Base-by-base conservation (phyloP, 2,113 vertebrate species). In the Redunca redunca region DNA sequence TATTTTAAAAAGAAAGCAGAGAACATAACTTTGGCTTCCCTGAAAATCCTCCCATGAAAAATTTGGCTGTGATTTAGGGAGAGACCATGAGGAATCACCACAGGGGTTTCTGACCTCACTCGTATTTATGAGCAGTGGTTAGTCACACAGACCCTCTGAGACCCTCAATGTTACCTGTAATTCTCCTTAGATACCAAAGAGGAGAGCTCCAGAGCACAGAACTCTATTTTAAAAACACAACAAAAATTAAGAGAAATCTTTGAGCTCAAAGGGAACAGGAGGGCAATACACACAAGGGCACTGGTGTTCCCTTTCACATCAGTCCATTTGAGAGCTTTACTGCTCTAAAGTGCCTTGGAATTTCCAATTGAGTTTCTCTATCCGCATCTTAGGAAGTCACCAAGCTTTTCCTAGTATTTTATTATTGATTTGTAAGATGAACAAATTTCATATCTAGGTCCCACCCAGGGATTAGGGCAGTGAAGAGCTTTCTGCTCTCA, bases 1-100 rank as follows among this genome's bases (percentile, higher is more conserved):
- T 97, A 98, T 97, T 98, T 98, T 98, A 74, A 95, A 97, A 98
- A 98, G 94, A 98, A 98, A 98, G 85, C 62, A 94, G 96, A 97
- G 95, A 98, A 97, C 90, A 97, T 95, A 98, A 96, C 93, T 98
- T 98, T 50, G 0, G 71, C 92, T 98, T 98, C 96, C 95, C 98
- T 98, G 92, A 89, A 96, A 97, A 92, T 96, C 91, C 94, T 98
- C 94, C 82, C 91, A 94, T 97, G 46, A 98, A 97, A 95, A 26
- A 97, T 95, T 96, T 93, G 93, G 60, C 82, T 97, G 81, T 98
- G 96, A 98, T 98, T 98, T 98, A 97, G 93, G 64, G 52, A 92
- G 89, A 96, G 26, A 3, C 67, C 60, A 84, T 57, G 86, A 80
- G 87, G 90, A 98, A 88, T 83, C 81, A 6, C 95, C 90, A 94